Evolutionary conservation across 2,113 vertebrate species (phyloP), one percentile per base, ranked within the genome.

Genomic region (Machaerirhynchus nigripectus): DNA sequence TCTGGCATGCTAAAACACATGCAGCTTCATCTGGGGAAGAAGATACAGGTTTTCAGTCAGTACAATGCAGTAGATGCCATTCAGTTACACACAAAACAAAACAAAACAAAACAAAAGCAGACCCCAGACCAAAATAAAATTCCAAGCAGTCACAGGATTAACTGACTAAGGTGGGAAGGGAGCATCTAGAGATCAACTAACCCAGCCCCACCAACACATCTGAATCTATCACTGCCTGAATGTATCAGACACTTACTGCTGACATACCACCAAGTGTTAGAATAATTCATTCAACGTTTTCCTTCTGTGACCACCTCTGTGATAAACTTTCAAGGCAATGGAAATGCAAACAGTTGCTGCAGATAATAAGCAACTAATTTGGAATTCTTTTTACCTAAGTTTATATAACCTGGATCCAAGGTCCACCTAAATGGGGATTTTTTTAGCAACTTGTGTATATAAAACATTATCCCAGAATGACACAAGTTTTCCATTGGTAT

Each of bases 401-500:
- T 79, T 84, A 9, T 31, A 86, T 13, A 95, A 40, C 53, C 53
- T 70, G 28, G 16, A 50, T 59, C 71, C 83, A 81, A 88, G 56
- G 91, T 61, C 64, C 22, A 44, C 30, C 19, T 76, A 80, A 77
- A 35, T 3, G 35, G 5, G 23, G 2, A 20, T 42, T 64, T 77
- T 82, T 82, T 84, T 37, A 71, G 69, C 42, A 79, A 84, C 70
- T 89, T 97, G 69, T 75, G 49, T 61, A 69, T 68, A 61, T 60
- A 89, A 68, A 71, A 83, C 81, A 67, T 60, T 87, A 92, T 89
- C 70, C 69, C 94, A 87, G 78, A 82, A 27, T 93, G 78, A 40
- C 8, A 30, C 16, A 21, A 28, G 9, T 73, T 94, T 97, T 71
- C 88, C 91, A 77, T 4, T n/a, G 70, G 24, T 11, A 49, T 89